Evolutionary conservation across 1,140 invertebrate species (phyloP).

Genomic region (Micrasema minimum): DNA sequence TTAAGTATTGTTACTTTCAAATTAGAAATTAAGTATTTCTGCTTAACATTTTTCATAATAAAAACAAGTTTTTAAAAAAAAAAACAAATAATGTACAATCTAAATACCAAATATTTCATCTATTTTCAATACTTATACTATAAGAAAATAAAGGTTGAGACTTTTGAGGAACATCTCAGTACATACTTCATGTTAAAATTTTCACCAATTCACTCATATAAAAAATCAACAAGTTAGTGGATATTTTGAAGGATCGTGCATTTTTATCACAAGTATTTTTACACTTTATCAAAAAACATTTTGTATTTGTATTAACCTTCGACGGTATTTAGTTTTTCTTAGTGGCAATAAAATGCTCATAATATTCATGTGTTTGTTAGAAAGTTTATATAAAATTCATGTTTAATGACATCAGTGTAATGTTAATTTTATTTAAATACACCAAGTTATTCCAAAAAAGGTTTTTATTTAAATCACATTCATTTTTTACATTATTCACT

Average conservation of each 20-base stretch:
- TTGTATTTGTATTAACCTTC: slow-evolving; percentile 23
- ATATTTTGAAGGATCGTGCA: too few relatives aligned
- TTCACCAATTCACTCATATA: too few relatives aligned
- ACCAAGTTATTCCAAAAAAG: slow-evolving; percentile 30
- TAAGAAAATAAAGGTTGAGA: too few relatives aligned
- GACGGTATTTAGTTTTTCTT: slow-evolving; percentile 5
- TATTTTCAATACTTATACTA: neutral
- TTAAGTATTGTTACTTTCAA: too few relatives aligned
- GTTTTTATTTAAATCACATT: neutral
- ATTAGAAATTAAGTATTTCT: too few relatives aligned
- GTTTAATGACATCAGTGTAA: slow-evolving; percentile 35
- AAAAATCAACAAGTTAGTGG: too few relatives aligned
- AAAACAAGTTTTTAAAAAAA: too few relatives aligned
- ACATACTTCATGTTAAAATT: slow-evolving; percentile 11
- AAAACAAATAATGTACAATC: too few relatives aligned
- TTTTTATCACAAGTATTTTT: slow-evolving; percentile 22
- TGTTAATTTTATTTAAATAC: slow-evolving; percentile 37
- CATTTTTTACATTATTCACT: neutral
- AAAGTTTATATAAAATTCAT: slow-evolving; percentile 5
- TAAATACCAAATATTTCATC: too few relatives aligned
- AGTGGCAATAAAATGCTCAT: slow-evolving; percentile 14
- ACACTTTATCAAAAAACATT: slow-evolving; percentile 24
- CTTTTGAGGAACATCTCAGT: neutral
- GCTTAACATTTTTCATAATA: too few relatives aligned
- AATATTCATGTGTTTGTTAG: slow-evolving; percentile 26